These are phyloP conservation scores for Tonatia bakeri DNA, from an alignment of 2,113 vertebrate species.

Conservation along the genomic window DNA sequence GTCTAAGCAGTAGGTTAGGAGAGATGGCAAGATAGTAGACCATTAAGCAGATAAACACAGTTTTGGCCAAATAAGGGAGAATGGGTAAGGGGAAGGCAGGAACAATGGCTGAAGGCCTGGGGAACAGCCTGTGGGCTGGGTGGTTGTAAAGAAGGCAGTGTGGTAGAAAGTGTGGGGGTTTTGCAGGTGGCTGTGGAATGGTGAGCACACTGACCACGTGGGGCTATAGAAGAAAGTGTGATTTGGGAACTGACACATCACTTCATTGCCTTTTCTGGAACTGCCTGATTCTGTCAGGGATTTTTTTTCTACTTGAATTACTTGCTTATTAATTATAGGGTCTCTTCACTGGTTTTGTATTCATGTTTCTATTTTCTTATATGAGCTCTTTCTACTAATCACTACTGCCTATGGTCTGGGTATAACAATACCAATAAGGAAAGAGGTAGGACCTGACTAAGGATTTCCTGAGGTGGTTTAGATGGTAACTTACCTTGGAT, in stretches of 20 bases:
- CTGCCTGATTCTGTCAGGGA: background rate
- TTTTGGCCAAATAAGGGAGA: background rate
- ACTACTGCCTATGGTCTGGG: background rate
- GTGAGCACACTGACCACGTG: background rate
- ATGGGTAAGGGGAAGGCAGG: background rate
- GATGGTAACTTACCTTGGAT: background rate
- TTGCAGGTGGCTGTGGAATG: background rate
- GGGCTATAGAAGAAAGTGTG: background rate
- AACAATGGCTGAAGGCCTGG: background rate
- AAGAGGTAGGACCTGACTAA: background rate
- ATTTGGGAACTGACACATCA: background rate
- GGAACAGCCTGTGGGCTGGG: background rate
- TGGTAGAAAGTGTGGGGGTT: accelerated
- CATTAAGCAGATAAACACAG: background rate
- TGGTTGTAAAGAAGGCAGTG: background rate
- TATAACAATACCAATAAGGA: background rate
- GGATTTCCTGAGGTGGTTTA: background rate
- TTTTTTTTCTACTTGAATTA: background rate
- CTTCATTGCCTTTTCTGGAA: background rate
- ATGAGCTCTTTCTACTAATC: background rate
- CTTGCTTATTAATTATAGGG: background rate
- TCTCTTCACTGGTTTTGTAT: background rate
- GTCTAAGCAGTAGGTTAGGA: background rate
- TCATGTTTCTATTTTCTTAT: background rate
- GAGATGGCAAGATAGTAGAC: background rate